These are phyloP conservation scores for Brachymystax lenok DNA, from an alignment of 2,797 vertebrate species.

Conservation along the genomic window DNA sequence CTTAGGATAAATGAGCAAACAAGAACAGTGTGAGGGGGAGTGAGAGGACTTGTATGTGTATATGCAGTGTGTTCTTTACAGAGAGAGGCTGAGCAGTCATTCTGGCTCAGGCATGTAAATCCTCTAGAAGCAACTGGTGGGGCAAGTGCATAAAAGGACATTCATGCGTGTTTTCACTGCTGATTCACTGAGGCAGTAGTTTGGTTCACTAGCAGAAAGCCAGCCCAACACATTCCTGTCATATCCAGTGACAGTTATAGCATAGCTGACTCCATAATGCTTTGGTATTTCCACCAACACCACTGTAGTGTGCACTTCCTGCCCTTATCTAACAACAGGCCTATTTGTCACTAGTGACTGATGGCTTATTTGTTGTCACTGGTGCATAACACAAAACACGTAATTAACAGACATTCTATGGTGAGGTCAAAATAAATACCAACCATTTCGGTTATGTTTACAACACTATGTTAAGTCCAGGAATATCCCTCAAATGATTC, in stretches of 20 bases:
- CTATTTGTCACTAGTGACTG: slow-evolving; percentile 2
- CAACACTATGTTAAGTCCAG: background rate
- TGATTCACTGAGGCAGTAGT: slow-evolving; percentile 49
- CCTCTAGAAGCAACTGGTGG: slow-evolving; percentile 61
- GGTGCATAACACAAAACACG: too few relatives aligned
- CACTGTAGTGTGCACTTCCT: slow-evolving; percentile 21
- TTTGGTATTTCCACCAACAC: slow-evolving; percentile 55
- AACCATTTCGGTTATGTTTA: background rate
- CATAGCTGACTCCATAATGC: slow-evolving; percentile 49
- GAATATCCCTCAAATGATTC: background rate
- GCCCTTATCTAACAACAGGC: slow-evolving; percentile 3
- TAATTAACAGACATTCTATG: too few relatives aligned
- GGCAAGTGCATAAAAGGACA: slow-evolving; percentile 53
- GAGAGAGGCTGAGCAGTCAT: slow-evolving; percentile 25
- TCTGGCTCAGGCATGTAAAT: slow-evolving; percentile 48
- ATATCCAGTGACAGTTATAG: slow-evolving; percentile 59
- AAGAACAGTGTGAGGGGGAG: background rate
- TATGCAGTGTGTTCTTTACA: slow-evolving; percentile 32
- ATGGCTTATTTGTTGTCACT: too few relatives aligned
- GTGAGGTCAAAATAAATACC: background rate
- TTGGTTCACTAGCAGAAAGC: slow-evolving; percentile 43
- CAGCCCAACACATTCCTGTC: slow-evolving; percentile 62
- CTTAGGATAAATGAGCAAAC: slow-evolving; percentile 2
- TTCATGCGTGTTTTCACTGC: slow-evolving; percentile 59
- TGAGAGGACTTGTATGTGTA: background rate